phyloP scores from a whole-genome alignment of 2,888 invertebrate genomes.

The Diaprepes abbreviatus region DNA sequence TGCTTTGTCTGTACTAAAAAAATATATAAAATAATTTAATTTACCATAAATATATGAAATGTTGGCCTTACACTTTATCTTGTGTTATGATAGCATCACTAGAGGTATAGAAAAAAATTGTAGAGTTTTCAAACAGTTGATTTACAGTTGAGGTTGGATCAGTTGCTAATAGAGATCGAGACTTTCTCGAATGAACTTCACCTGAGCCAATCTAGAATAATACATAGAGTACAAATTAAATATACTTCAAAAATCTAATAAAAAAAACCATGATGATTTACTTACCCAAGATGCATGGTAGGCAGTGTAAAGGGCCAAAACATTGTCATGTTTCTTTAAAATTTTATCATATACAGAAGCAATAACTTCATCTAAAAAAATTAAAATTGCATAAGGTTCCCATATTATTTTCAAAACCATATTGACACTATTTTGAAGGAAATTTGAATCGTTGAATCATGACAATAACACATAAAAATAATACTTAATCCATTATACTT shows the following conservation, averaged over 20 bases:
- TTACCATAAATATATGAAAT: not conserved
- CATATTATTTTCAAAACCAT: too few relatives aligned
- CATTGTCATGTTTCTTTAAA: constrained; percentile 65
- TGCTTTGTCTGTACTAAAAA: constrained; percentile 32
- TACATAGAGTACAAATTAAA: too few relatives aligned
- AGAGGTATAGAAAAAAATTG: constrained; percentile 43
- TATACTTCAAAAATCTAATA: too few relatives aligned
- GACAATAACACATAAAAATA: too few relatives aligned
- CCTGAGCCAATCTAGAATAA: constrained; percentile 58
- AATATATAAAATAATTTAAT: too few relatives aligned
- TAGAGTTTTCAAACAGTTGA: constrained; percentile 22
- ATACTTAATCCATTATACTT: too few relatives aligned
- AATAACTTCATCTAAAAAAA: constrained; percentile 69
- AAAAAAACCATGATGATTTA: too few relatives aligned
- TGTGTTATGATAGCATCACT: constrained; percentile 15
- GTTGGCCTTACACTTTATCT: constrained; percentile 2
- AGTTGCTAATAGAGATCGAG: constrained; percentile 54
- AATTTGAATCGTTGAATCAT: too few relatives aligned
- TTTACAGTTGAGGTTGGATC: not conserved
- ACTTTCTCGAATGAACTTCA: constrained; percentile 56
- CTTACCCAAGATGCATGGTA: constrained; percentile 71
- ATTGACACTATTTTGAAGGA: too few relatives aligned
- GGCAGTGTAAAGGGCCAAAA: constrained; percentile 74
- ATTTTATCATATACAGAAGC: constrained; percentile 70
- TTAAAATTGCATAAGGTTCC: not conserved